Base-by-base conservation (phyloP, 1,140 invertebrate species). In the Hypothenemus hampei region DNA sequence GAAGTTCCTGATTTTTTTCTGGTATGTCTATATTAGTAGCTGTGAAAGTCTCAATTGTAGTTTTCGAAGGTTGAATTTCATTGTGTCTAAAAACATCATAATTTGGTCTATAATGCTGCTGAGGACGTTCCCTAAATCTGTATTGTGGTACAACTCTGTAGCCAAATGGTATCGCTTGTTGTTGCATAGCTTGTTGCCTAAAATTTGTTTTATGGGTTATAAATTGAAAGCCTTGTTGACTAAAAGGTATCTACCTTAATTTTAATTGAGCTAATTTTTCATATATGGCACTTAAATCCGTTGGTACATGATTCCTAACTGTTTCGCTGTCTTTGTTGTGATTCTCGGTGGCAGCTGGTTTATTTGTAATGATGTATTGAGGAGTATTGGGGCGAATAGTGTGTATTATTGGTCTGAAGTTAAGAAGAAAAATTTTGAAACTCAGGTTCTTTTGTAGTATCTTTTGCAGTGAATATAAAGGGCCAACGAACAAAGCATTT, bases 251-350 rank as follows among this genome's bases (percentile, higher is more conserved):
- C 22, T 59, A 51, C 41, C 36, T 36, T 23, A 62, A 47, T 65
- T 71, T 71, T 26, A 71, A 49, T 59, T 68, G 67, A 7, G 62
- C 50, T 40, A 71, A 49, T 52, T 65, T 68, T 22, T 70, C 69
- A 43, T 70, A 71, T 24, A 70, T 70, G n/a, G 47, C 57, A 48
- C 61, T 63, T 37, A 61, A 68, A 61, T 70, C 64, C 6, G 65
- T 62, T 7, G 23, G 43, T 24, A 10, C 20, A 26, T n/a, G n/a
- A n/a, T n/a, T n/a, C n/a, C n/a, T n/a, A n/a, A n/a, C n/a, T n/a
- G n/a, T 37, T 1, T 37, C 10, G 7, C 4, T 3, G 24, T 48
- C 15, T 26, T 50, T 57, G 37, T 10, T 13, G 8, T 10, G 3
- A 7, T 53, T 31, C 41, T 59, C 47, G 41, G 47, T 15, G 26